phyloP scores from a whole-genome alignment of 2,888 invertebrate genomes.

The Allygus modestus region DNA sequence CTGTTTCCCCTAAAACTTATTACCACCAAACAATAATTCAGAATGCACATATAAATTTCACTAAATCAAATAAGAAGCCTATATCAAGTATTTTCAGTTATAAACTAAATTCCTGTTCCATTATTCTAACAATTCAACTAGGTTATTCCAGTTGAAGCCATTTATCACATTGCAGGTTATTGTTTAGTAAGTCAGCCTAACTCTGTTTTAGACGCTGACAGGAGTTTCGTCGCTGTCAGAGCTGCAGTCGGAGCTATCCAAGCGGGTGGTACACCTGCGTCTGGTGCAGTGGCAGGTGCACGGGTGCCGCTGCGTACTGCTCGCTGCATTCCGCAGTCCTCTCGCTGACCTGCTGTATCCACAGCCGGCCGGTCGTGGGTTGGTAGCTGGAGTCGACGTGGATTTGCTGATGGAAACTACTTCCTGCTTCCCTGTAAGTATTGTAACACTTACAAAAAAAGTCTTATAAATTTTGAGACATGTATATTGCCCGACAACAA shows the following conservation, averaged over 20 bases:
- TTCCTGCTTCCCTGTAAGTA: conserved; percentile 81
- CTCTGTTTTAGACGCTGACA: conserved; percentile 41
- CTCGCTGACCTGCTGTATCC: conserved; percentile 77
- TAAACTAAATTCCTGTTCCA: too few species aligned
- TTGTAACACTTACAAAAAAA: background rate
- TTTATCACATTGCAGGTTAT: too few species aligned
- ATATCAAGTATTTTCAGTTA: too few species aligned
- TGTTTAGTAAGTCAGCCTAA: too few species aligned
- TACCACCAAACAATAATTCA: too few species aligned
- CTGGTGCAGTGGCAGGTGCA: conserved; percentile 56
- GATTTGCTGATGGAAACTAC: conserved; percentile 84
- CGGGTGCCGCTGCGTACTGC: conserved; percentile 29
- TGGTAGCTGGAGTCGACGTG: conserved; percentile 79
- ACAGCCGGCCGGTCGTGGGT: conserved; percentile 75
- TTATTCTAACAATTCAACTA: too few species aligned
- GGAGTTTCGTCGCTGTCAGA: conserved; percentile 39
- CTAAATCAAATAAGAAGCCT: too few species aligned
- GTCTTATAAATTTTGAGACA: background rate
- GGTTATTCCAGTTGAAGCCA: too few species aligned
- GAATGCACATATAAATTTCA: too few species aligned
- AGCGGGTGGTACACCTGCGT: conserved; percentile 41
- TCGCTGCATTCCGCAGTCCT: conserved; percentile 57
- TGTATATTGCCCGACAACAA: too few species aligned
- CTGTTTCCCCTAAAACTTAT: too few species aligned
- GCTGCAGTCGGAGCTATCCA: conserved; percentile 45